Base-by-base conservation (phyloP, 2,888 invertebrate genomes). In the Myathropa florea region DNA sequence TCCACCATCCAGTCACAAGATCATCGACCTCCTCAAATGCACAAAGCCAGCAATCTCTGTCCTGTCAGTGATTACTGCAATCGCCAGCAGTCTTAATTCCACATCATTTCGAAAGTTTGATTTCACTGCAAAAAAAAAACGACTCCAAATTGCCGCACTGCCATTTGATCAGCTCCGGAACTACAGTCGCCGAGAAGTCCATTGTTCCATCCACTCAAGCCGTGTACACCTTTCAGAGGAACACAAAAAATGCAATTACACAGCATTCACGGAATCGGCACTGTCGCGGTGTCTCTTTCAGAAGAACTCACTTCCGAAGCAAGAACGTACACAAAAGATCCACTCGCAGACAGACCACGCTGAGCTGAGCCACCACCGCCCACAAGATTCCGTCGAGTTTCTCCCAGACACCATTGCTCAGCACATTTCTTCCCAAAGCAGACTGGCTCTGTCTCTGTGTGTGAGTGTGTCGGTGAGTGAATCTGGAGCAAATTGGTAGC, bases 401-500 rank as follows among this genome's bases (percentile, higher is more conserved):
- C 68, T 57, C 57, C 57, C 39, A 72, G 60, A 61, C 71, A 28
- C 18, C 14, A 60, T 46, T 26, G 70, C 53, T 73, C 61, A 63
- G 73, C 63, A 57, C 14, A 63, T 61, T 30, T 30, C 28, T 23
- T 26, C 61, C 39, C 12, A 46, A 9, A 30, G 30, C 30, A 7
- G 6, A 4, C n/a, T n/a, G 33, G 33, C 33, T 10, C 33, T 4
- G 9, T 6, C 9, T 33, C 4, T 9, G 33, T 4, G 46, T 18
- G 46, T 18, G 46, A 7, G 46, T n/a, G 46, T 46, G 46, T n/a
- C 4, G 3, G 18, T 46, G 33, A 3, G 1, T 9, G 46, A 46
- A 73, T 73, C 73, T 73, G 36, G 68, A 36, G 21, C 73, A 80
- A 80, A 55, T 46, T 46, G 46, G 46, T 46, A 57, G 14, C 23